Conservation (phyloP, 2,113 vertebrate species). For the Laticauda colubrina region DNA sequence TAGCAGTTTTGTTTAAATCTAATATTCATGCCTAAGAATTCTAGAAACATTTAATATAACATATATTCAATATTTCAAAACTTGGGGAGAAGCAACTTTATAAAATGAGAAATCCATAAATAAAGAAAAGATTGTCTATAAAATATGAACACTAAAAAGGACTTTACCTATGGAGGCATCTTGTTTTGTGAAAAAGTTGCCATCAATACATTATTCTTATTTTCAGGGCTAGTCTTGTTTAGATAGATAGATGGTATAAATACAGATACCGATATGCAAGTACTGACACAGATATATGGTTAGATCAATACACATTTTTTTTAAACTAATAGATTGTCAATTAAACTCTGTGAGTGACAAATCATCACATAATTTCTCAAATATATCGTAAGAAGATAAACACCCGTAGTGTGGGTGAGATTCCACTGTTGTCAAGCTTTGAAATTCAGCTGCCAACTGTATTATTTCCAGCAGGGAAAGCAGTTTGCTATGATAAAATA, state of each 20-base stretch:
- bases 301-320: neutral
- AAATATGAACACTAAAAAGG: neutral
- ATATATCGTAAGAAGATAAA: neutral
- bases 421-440: neutral
- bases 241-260: neutral
- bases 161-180: neutral
- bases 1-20: neutral
- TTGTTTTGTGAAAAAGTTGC: neutral
- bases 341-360: neutral
- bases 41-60: neutral
- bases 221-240: neutral
- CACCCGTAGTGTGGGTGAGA: neutral
- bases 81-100: neutral
- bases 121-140: neutral
- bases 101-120: neutral
- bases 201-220: neutral
- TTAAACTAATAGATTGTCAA: neutral
- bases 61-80: neutral
- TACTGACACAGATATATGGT: neutral
- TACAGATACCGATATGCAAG: neutral
- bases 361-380: neutral
- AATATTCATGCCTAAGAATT: constrained; percentile 24
- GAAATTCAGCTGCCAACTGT: too few species aligned
- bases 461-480: neutral
- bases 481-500: neutral